phyloP scores from a whole-genome alignment of 2,113 vertebrate genomes.

The Anhinga rufa region DNA sequence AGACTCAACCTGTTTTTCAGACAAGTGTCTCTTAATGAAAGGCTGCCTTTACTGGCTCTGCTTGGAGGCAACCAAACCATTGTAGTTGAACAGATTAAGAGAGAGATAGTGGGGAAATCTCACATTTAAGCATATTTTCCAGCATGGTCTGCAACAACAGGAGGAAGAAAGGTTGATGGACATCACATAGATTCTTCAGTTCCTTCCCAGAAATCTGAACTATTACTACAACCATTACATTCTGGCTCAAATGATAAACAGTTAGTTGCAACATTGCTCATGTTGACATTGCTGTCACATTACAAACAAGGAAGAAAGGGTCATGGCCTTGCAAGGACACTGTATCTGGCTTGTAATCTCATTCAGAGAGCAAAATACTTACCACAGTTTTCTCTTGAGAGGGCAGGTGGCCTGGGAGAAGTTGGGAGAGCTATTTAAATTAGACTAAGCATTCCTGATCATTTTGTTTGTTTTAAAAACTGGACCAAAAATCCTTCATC shows the following conservation, averaged over 20 bases:
- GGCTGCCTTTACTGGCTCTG: background rate
- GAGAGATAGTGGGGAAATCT: background rate
- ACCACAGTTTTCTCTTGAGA: background rate
- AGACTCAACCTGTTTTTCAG: background rate
- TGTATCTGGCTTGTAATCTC: background rate
- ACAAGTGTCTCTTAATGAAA: background rate
- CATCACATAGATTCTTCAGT: background rate
- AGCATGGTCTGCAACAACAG: background rate
- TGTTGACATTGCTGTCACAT: background rate
- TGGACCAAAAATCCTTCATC: background rate
- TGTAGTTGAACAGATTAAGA: background rate
- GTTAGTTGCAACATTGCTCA: too few relatives aligned
- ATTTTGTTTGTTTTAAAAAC: background rate
- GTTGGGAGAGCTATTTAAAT: background rate
- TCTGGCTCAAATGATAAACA: background rate
- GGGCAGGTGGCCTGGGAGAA: background rate
- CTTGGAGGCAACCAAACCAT: background rate
- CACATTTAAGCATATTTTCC: background rate
- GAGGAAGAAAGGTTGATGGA: background rate
- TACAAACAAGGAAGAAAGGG: background rate
- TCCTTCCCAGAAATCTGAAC: background rate
- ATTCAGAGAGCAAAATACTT: background rate
- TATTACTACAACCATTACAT: background rate
- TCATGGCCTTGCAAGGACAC: background rate
- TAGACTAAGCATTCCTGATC: background rate